Evolutionary conservation across 2,113 vertebrate species (phyloP), one percentile per base, ranked within the genome.

Genomic region (Prolemur simus): DNA sequence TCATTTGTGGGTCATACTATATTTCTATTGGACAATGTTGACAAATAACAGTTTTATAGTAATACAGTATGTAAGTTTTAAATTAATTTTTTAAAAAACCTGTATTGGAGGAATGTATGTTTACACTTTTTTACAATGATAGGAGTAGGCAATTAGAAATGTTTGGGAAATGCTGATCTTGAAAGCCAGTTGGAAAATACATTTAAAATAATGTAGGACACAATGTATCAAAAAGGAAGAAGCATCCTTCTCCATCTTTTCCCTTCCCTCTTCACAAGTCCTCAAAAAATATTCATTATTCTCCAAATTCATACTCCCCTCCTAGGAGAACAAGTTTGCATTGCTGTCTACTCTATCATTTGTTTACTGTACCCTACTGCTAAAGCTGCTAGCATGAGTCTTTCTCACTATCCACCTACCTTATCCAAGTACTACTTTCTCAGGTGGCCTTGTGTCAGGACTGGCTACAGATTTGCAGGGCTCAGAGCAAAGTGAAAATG

Each of bases 151-250:
- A 90, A 77, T 92, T 81, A 85, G 15, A 97, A 92, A 87, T 90
- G 45, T 85, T 95, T 94, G 10, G 23, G 92, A 64, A 96, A 81
- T 15, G 3, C 8, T 92, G 37, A 92, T 56, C 45, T 71, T 90
- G 42, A 95, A 92, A 84, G 9, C 20, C 77, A 87, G 14, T 32
- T 89, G 56, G n/a, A 66, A 95, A 92, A 87, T 71, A 13, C n/a
- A 96, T 45, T 94, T 96, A 74, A 82, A 92, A 87, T 71, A 92
- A 93, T 49, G 10, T 92, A 83, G 63, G 37, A n/a, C 12, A 69
- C 8, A 81, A 68, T 2, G 27, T 17, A 87, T 27, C 52, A 78
- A 88, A 93, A 52, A 29, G 27, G 47, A 94, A 89, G 56, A 80
- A 64, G 23, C 3, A 92, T 68, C 34, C 8, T 89, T 91, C 42